Evolutionary conservation across 2,888 invertebrate genomes (phyloP), one percentile per base, ranked within the genome.

Genomic region (Pristionchus arcanus): DNA sequence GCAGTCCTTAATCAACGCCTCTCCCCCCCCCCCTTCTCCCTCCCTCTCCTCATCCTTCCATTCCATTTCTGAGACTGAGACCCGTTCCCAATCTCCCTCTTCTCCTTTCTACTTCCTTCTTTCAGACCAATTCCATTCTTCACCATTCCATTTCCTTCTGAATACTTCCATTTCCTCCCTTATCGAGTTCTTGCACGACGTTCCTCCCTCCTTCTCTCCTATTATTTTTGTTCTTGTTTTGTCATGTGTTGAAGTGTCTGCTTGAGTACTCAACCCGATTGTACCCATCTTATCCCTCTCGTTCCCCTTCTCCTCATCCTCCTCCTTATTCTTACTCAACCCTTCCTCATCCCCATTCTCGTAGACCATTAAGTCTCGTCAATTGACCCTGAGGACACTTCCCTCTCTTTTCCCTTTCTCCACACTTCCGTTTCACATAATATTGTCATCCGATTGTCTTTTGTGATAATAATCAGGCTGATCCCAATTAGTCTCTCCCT

Each of bases 341-440:
- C 66, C 74, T 37, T 74, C 74, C 74, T 74, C 74, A 74, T 74
- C 74, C 74, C 74, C 74, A 34, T 74, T 74, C 74, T 19, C 37
- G 37, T 25, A 31, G 74, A 37, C 74, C 74, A 74, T 74, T 74
- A 74, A 74, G 74, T 74, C 31, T 74, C 74, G 74, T 74, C 74
- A 74, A 74, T 74, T 37, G 74, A 74, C 74, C 74, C 74, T 74
- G 74, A 74, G 74, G 74, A 37, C 28, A 34, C 34, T 31, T 31
- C 13, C 34, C 31, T 74, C 37, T 34, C 28, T 74, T 74, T 37
- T 74, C 74, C 19, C 74, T 74, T 74, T 74, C 74, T 37, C 59
- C n/a, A 66, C 37, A 74, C 74, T 74, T 74, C 74, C 74, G 74
- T 34, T 74, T 74, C 19, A 34, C 74, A 74, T 74, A 74, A n/a